These are phyloP conservation scores for Nothura maculosa DNA, from an alignment of 2,797 vertebrate species.

Conservation along the genomic window DNA sequence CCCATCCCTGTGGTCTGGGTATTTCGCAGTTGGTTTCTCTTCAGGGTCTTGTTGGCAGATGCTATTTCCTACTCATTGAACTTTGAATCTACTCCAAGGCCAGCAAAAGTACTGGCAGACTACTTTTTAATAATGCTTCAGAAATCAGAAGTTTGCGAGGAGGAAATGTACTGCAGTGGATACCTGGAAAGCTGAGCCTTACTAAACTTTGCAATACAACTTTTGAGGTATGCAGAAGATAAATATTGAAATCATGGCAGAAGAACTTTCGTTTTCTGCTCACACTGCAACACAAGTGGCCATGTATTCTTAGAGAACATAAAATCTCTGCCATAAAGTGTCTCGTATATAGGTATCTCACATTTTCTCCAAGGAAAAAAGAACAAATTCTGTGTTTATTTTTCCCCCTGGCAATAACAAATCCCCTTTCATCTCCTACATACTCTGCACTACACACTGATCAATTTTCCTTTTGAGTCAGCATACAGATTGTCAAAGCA, in stretches of 20 bases:
- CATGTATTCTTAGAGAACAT: rapidly evolving
- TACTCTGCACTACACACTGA: not conserved
- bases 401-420: not conserved
- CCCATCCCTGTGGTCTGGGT: not conserved
- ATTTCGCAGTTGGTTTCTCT: not conserved
- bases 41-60: not conserved
- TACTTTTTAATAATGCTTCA: not conserved
- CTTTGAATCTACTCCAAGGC: not conserved
- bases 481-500: not conserved
- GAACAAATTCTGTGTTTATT: not conserved
- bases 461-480: not conserved
- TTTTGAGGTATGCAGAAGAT: not conserved
- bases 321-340: not conserved
- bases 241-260: not conserved
- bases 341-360: not conserved
- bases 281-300: not conserved
- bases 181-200: not conserved
- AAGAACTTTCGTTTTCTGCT: rapidly evolving
- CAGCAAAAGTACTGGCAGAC: not conserved
- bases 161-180: rapidly evolving
- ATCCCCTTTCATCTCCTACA: not conserved
- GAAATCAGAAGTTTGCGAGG: rapidly evolving
- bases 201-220: rapidly evolving
- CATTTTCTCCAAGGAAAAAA: not conserved
- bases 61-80: not conserved